Evolutionary conservation across 2,888 invertebrate species (phyloP).

Genomic region (Drosophila fungiperda): DNA sequence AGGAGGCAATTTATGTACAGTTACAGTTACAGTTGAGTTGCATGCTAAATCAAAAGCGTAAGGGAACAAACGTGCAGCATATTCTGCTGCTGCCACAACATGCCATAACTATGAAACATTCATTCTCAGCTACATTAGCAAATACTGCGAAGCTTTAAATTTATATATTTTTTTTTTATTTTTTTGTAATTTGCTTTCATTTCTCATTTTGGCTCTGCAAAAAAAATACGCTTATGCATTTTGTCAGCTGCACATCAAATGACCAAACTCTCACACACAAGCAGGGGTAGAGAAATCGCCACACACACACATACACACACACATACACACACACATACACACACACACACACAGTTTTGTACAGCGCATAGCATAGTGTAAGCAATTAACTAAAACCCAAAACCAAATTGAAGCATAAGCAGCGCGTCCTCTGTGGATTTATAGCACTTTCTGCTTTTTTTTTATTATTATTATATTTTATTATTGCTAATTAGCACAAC

Average conservation of each 20-base stretch:
- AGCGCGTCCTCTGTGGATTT: slow-evolving; percentile 59
- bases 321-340: slow-evolving; percentile 2
- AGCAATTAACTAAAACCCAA: slow-evolving; percentile 61
- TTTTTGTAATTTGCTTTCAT: slow-evolving; percentile 40
- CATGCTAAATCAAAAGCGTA: slow-evolving; percentile 62
- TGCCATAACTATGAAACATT: slow-evolving; percentile 43
- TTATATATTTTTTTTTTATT: slow-evolving; percentile 39
- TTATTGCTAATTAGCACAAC: slow-evolving; percentile 69
- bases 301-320: background rate
- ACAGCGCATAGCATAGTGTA: slow-evolving; percentile 36
- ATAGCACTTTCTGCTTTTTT: slow-evolving; percentile 29
- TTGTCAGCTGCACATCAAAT: slow-evolving; percentile 44
- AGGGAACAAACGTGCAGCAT: slow-evolving; percentile 56
- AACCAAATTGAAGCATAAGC: slow-evolving; percentile 74
- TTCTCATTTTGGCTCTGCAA: slow-evolving; percentile 57
- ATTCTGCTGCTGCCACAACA: slow-evolving; percentile 59
- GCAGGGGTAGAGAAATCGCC: slow-evolving; percentile 26
- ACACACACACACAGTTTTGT: background rate
- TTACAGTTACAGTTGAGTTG: slow-evolving; percentile 19
- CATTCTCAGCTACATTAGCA: slow-evolving; percentile 75
- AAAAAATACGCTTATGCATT: slow-evolving; percentile 52
- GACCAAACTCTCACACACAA: slow-evolving; percentile 17
- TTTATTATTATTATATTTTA: slow-evolving; percentile 29
- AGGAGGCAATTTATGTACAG: slow-evolving; percentile 51
- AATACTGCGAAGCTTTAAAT: slow-evolving; percentile 84